Conservation (phyloP, 1,140 invertebrate species). For the Copidosoma floridanum region DNA sequence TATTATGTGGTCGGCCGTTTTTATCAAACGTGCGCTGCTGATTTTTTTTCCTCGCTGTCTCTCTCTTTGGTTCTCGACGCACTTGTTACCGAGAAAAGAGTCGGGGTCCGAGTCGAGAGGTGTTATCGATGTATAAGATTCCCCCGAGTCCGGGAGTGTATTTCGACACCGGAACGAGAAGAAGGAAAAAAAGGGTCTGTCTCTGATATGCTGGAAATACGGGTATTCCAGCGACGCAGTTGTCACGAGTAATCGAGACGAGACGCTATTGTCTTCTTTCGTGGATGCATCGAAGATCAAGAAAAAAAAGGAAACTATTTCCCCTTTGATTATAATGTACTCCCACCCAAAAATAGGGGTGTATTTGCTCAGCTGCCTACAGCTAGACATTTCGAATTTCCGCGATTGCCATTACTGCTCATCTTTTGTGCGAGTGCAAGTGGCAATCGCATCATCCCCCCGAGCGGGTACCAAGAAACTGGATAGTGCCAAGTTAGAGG, state of each 20-base stretch:
- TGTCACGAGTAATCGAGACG: no score
- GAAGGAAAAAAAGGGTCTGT: neutral
- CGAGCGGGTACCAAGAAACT: conserved; percentile 17
- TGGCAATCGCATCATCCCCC: no score
- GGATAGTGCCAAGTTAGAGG: neutral
- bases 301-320: no score
- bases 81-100: conserved; percentile 21
- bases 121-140: conserved; percentile 16
- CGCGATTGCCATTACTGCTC: conserved; percentile 40
- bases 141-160: neutral
- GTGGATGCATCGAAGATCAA: no score
- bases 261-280: no score
- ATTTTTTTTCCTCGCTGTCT: conserved; percentile 10
- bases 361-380: no score
- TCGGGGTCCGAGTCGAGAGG: no score
- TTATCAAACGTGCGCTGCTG: conserved; percentile 6
- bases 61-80: conserved; percentile 11
- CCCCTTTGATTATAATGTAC: no score
- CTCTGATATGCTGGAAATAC: no score
- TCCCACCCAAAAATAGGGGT: no score
- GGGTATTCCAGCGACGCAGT: no score
- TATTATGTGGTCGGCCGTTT: conserved; percentile 22
- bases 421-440: no score
- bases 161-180: conserved; percentile 3
- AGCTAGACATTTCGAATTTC: conserved; percentile 47